These are phyloP conservation scores for Palythoa caribaeorum DNA, from an alignment of 92 coral and sea anemone species.

Conservation along the genomic window DNA sequence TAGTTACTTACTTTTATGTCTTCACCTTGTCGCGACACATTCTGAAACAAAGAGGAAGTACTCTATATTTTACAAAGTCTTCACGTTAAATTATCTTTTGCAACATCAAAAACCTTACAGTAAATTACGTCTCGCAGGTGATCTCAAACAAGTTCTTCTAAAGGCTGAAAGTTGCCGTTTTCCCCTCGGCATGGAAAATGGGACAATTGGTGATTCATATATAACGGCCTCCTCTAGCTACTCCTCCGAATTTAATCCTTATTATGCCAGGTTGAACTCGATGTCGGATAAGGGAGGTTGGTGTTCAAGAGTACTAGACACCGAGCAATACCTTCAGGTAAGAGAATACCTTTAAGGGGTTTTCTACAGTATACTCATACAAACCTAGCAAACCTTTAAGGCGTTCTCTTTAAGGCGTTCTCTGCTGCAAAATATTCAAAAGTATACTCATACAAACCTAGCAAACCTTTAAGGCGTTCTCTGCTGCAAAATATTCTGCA, in stretches of 20 bases:
- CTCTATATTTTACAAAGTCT: no score
- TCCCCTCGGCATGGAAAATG: constrained; percentile 9
- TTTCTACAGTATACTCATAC: no score
- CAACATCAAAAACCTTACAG: no score
- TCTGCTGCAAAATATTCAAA: neutral
- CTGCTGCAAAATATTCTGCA: neutral
- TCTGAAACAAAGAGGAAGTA: no score
- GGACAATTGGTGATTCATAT: neutral
- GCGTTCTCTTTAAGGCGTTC: neutral
- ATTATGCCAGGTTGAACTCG: neutral
- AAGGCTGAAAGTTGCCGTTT: neutral
- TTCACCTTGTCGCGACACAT: no score
- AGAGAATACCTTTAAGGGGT: neutral
- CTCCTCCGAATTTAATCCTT: neutral
- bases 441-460: no score
- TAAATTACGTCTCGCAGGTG: neutral
- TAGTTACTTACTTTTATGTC: no score
- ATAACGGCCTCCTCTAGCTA: constrained; percentile 4
- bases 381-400: no score
- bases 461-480: neutral
- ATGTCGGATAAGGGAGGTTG: neutral
- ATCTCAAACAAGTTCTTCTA: neutral
- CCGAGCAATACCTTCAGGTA: constrained; percentile 7
- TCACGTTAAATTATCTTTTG: no score
- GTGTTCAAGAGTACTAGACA: neutral